Percentiles rank a stretch among this genome's conserved stretches.
phyloP scores from a whole-genome alignment of 2,797 vertebrate species.

The Yasuhikotakia modesta region DNA sequence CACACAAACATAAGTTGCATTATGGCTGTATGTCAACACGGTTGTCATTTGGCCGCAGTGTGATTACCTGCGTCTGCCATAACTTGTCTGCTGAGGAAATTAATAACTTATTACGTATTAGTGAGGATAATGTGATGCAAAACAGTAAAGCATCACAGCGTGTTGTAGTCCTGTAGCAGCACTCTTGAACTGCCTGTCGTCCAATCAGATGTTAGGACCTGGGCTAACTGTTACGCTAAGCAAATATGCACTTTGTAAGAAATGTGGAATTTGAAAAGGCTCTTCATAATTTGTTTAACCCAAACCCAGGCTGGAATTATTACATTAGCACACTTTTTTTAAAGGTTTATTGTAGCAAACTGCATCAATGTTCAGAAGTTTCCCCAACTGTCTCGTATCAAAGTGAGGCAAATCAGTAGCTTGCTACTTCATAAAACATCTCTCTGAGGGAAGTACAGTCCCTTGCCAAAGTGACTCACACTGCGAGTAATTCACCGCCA shows the following conservation, averaged over 20 bases:
- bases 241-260: too few relatives aligned
- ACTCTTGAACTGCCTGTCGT: too few relatives aligned
- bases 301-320: too few relatives aligned
- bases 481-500: constrained; percentile 39
- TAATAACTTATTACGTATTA: neutral
- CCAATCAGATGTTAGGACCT: too few relatives aligned
- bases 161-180: too few relatives aligned
- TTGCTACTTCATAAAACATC: constrained; percentile 41
- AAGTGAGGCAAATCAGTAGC: constrained; percentile 3
- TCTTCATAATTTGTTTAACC: too few relatives aligned
- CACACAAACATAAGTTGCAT: neutral
- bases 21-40: neutral
- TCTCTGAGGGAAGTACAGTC: constrained; percentile 37
- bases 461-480: constrained; percentile 32
- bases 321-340: too few relatives aligned
- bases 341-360: too few relatives aligned
- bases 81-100: neutral
- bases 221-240: too few relatives aligned
- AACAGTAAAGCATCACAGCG: too few relatives aligned
- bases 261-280: too few relatives aligned
- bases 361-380: neutral
- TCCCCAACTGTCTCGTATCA: constrained; percentile 3
- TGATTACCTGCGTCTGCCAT: neutral
- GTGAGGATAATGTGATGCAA: too few relatives aligned
- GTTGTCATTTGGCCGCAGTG: neutral